Conservation (phyloP, 2,113 vertebrate species). For the Nanger granti region DNA sequence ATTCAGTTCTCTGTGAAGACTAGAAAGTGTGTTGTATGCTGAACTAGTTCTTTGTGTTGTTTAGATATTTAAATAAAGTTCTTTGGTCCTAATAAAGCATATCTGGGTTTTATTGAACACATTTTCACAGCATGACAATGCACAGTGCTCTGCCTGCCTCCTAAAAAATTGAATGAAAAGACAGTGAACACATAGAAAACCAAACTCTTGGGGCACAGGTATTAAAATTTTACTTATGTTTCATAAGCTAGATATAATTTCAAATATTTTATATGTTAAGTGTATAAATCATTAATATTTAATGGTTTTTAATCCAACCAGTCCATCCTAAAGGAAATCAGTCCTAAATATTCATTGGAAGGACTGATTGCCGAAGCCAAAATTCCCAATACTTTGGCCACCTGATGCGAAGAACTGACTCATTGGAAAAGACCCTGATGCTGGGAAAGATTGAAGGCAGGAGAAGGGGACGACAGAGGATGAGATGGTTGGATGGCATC, state of each 20-base stretch:
- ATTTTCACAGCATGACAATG: neutral
- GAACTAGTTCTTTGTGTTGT: constrained; percentile 72
- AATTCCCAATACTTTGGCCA: neutral
- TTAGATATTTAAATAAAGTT: constrained; percentile 75
- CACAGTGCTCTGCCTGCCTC: neutral
- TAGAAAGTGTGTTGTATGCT: constrained; percentile 68
- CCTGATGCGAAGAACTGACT: neutral
- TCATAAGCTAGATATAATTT: neutral
- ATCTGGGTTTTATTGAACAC: constrained; percentile 59
- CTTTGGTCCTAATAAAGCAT: constrained; percentile 61
- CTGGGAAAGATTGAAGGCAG: neutral
- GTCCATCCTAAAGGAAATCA: neutral
- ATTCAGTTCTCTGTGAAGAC: constrained; percentile 60
- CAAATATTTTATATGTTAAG: neutral
- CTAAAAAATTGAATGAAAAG: neutral
- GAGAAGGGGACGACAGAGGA: neutral
- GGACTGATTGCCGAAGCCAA: neutral
- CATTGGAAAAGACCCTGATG: neutral
- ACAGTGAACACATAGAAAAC: neutral
- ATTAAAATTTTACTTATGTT: neutral
- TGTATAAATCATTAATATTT: neutral
- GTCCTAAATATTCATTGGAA: neutral
- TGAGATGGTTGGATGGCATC: neutral
- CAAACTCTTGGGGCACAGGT: neutral
- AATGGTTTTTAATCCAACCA: neutral